Evolutionary conservation across 2,113 vertebrate genomes (phyloP).

Genomic region (Lagopus leucura): DNA sequence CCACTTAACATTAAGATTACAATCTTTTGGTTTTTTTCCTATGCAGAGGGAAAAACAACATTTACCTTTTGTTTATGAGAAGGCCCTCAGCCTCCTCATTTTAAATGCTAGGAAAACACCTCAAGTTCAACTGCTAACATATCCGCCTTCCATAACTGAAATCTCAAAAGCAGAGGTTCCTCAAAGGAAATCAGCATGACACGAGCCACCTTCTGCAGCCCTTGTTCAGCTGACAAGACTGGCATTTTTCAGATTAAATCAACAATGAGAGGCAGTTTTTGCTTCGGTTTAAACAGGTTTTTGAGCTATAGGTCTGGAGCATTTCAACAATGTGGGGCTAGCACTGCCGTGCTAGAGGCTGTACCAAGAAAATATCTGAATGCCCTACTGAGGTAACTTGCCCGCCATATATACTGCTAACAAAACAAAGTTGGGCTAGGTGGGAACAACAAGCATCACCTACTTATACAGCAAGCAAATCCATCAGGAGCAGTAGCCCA

Average conservation of each 20-base stretch:
- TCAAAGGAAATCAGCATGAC: rapidly evolving
- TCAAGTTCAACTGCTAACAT: not conserved
- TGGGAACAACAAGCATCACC: not conserved
- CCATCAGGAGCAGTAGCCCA: not conserved
- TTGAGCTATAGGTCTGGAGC: not conserved
- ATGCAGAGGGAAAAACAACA: rapidly evolving
- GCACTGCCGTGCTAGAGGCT: not conserved
- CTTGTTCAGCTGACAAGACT: not conserved
- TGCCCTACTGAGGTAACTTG: not conserved
- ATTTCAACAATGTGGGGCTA: too few species aligned
- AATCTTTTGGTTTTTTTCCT: not conserved
- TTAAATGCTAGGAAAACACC: not conserved
- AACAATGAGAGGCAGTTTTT: rapidly evolving
- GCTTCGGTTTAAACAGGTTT: not conserved
- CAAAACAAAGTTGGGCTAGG: rapidly evolving
- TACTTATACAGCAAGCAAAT: not conserved
- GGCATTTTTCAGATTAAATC: not conserved
- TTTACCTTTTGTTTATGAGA: not conserved
- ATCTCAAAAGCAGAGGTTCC: not conserved
- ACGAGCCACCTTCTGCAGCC: not conserved
- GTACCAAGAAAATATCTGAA: not conserved
- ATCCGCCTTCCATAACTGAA: not conserved
- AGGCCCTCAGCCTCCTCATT: not conserved
- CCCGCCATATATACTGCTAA: not conserved
- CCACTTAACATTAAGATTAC: not conserved